These are phyloP conservation scores for Oreochromis tanganicae DNA, from an alignment of 2,113 vertebrate species.

Conservation along the genomic window DNA sequence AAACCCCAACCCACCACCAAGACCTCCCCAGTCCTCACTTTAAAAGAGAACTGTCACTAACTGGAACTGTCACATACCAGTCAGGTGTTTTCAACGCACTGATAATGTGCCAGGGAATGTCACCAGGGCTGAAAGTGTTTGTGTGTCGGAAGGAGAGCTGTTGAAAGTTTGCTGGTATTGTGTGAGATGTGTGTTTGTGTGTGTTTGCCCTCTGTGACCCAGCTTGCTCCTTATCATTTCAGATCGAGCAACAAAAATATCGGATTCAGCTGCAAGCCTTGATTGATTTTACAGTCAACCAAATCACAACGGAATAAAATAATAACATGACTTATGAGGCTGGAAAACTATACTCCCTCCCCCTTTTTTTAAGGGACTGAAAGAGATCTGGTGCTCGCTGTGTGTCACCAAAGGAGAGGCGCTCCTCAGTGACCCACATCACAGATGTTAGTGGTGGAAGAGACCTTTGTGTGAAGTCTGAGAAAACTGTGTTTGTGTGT, in stretches of 20 bases:
- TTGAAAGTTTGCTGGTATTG: constrained; percentile 35
- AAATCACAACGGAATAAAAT: not conserved
- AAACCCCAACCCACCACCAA: not conserved
- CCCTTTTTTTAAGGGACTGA: not conserved
- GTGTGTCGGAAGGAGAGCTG: constrained; percentile 7
- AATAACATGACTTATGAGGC: constrained; percentile 10
- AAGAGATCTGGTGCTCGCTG: constrained; percentile 38
- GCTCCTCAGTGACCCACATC: constrained; percentile 55
- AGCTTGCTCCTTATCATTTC: constrained; percentile 28
- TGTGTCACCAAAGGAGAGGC: constrained; percentile 32
- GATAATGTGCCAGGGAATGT: constrained; percentile 61
- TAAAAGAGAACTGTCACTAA: constrained; percentile 64
- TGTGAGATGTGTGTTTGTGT: not conserved
- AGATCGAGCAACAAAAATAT: not conserved
- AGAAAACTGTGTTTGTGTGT: constrained; percentile 55
- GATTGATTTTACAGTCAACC: not conserved
- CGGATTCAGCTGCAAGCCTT: not conserved
- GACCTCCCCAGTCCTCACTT: constrained; percentile 20
- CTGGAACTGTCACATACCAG: constrained; percentile 72
- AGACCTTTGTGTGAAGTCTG: constrained; percentile 53
- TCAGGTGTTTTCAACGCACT: constrained; percentile 73
- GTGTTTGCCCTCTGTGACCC: constrained; percentile 28
- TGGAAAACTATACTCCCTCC: constrained; percentile 20
- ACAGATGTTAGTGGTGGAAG: constrained; percentile 53
- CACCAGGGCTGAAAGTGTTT: constrained; percentile 37